A percentile compares a stretch with the other conserved stretches of the same genome.
Conservation (phyloP, 2,888 invertebrate species). For the Melanchra persicariae region DNA sequence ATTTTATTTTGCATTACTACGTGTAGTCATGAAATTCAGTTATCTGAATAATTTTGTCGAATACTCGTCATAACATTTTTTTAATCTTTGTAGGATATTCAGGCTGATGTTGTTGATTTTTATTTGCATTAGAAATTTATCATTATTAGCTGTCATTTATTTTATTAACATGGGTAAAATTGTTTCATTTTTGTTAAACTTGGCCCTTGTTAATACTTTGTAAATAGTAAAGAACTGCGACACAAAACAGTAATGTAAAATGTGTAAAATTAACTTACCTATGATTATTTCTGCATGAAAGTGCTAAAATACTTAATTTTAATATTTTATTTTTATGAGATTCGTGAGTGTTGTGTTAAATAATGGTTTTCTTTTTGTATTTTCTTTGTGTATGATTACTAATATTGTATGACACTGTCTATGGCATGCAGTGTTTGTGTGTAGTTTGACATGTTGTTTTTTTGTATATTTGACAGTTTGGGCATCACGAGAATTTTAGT, state of each 20-base stretch:
- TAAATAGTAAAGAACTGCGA: conserved; percentile 65
- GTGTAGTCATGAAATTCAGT: conserved; percentile 22
- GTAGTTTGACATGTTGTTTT: conserved; percentile 50
- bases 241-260: conserved; percentile 50
- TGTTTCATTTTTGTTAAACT: background rate
- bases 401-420: conserved; percentile 65
- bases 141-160: conserved; percentile 21
- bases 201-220: conserved; percentile 35
- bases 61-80: conserved; percentile 4
- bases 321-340: conserved; percentile 49
- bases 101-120: background rate
- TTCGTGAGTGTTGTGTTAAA: conserved; percentile 57
- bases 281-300: conserved; percentile 78
- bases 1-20: conserved; percentile 6
- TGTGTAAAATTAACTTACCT: conserved; percentile 71
- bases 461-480: conserved; percentile 37
- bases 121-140: conserved; percentile 32
- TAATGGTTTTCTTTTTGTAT: conserved; percentile 51
- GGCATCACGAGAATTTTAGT: conserved; percentile 9
- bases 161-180: conserved; percentile 16
- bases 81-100: background rate
- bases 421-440: conserved; percentile 64
- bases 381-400: conserved; percentile 61
- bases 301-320: conserved; percentile 71
- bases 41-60: conserved; percentile 11